Evolutionary conservation across 2,113 vertebrate genomes (phyloP), one percentile per base, ranked within the genome.

Genomic region (Oxygymnocypris stewartii): DNA sequence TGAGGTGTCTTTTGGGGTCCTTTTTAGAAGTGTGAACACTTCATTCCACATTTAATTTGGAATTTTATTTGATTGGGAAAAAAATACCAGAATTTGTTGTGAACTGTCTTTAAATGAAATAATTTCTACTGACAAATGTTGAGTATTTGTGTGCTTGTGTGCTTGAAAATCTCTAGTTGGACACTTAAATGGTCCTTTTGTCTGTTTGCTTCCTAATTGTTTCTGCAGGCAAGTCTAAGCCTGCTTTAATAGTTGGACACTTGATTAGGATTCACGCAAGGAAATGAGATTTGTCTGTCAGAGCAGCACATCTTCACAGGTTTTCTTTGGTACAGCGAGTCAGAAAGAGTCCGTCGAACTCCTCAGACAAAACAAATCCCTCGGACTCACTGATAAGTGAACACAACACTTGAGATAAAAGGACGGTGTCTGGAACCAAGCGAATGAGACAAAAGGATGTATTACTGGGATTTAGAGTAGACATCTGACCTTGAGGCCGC

Each of bases 401-500:
- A 54, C 51, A 71, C 84, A 84, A 88, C 81, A 73, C 82, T 79
- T 4, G 13, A 42, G 10, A 37, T 28, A 67, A 63, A 42, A 14
- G 3, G 28, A 35, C 2, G 11, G 35, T 63, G 63, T 65, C 63
- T 69, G 28, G 28, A 37, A 73, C 79, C 31, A 61, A 82, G 63
- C 23, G 31, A 40, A 42, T 37, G 23, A 81, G 85, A 89, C 69
- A 75, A 79, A 79, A 54, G 31, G 51, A 79, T 86, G 79, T 42
- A 18, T 23, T 79, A 67, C 51, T 54, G 13, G 65, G 25, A 84
- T 79, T 83, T 42, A 57, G 25, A 67, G 69, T 25, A 13, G 65
- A 54, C 7, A 71, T 67, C 28, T 84, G 85, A 86, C 81, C 85
- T 87, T 88, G 61, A 88, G 61, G 23, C 44, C n/a, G 35, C 2